Base-by-base conservation (phyloP, 2,113 vertebrate species). In the Nasalis larvatus region DNA sequence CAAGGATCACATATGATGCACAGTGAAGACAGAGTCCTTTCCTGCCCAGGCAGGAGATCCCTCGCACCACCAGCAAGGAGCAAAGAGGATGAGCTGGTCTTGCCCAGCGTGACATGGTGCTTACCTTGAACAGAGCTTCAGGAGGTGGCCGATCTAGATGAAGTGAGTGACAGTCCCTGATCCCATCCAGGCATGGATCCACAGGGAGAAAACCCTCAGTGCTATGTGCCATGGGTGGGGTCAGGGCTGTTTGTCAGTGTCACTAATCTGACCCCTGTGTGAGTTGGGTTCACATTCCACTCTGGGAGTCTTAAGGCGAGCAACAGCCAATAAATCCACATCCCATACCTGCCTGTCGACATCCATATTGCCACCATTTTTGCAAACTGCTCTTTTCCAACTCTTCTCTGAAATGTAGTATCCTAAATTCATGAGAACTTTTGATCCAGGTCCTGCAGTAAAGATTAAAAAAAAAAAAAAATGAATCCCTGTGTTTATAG, bases 401-500 rank as follows among this genome's bases (percentile, higher is more conserved):
- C n/a, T 60, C 32, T 45, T 45, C 35, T 90, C 37, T 77, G 40
- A 63, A 68, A 73, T 10, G 27, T 1, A 35, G 14, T 32, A 32
- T 21, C 60, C 69, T 63, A 49, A 76, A 35, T 81, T 76, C 76
- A 92, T 17, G 58, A 69, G 92, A 92, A 76, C 6, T 81, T 87
- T 90, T 66, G 27, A 95, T 47, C 63, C n/a, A 42, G 30, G 69
- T 45, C 84, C 60, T 87, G 47, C 56, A n/a, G 8, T 60, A 45
- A 90, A 83, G 76, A 87, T 87, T 35, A 21, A 9, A 88, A 58
- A 49, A 60, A 60, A 10, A 32, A 45, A 69, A 68, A 30, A 69
- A 58, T 88, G 95, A 66, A 97, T 96, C 91, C 68, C 66, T 12
- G 1, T 88, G 63, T 96, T 94, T 93, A 89, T 20, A 82, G 95